Conservation (phyloP, 2,888 invertebrate genomes). For the Andrena minutula region DNA sequence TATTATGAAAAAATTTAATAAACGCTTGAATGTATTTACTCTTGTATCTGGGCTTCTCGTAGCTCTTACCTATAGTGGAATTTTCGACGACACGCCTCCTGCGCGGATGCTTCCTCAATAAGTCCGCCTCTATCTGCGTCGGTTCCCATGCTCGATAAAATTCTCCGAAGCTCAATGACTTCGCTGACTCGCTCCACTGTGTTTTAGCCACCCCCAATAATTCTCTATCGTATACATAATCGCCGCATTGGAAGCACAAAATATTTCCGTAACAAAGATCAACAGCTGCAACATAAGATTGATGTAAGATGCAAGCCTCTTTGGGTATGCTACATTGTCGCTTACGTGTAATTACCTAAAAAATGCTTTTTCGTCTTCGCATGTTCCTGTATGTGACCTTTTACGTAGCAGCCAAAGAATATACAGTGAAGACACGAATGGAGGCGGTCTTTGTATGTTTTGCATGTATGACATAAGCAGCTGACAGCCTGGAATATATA, state of each 20-base stretch:
- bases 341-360: constrained; percentile 86
- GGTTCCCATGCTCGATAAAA: constrained; percentile 90
- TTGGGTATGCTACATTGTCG: background rate
- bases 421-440: constrained; percentile 96
- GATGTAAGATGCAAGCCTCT: background rate
- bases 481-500: constrained; percentile 88
- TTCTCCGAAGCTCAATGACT: constrained; percentile 82
- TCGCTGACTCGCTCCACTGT: constrained; percentile 84
- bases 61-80: constrained; percentile 90
- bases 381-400: constrained; percentile 95
- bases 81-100: constrained; percentile 92
- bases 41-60: background rate
- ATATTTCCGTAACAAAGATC: constrained; percentile 96
- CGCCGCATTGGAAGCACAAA: constrained; percentile 95
- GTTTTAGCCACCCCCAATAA: constrained; percentile 82
- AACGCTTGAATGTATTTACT: background rate
- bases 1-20: constrained; percentile 9
- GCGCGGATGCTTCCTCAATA: constrained; percentile 91
- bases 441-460: constrained; percentile 91
- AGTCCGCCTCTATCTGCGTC: constrained; percentile 90
- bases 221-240: constrained; percentile 96
- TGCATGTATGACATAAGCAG: constrained; percentile 93
- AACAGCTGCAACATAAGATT: constrained; percentile 87
- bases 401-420: constrained; percentile 94
- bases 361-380: constrained; percentile 92